These are phyloP conservation scores for Microcebus griseorufus DNA, from an alignment of 2,113 vertebrate species.

Conservation along the genomic window DNA sequence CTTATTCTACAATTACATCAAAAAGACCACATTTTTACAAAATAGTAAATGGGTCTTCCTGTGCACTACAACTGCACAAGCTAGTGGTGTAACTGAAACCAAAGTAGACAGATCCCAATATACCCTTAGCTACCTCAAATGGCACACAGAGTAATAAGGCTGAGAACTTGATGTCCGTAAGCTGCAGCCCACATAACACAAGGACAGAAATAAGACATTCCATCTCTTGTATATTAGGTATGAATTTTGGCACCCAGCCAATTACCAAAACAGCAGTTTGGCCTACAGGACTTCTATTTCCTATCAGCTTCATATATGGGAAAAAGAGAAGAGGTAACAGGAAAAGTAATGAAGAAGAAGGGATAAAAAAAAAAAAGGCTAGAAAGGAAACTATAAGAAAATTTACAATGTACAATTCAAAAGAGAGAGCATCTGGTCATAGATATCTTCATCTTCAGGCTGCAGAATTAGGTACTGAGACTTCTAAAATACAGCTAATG, in stretches of 20 bases:
- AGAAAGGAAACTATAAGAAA: slow-evolving; percentile 72
- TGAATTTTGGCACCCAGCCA: slow-evolving; percentile 26
- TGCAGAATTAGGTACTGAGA: slow-evolving; percentile 73
- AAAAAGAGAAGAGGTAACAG: neutral
- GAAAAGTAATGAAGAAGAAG: slow-evolving; percentile 51
- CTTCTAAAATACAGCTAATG: slow-evolving; percentile 63
- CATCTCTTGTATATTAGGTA: neutral
- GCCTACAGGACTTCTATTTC: slow-evolving; percentile 29
- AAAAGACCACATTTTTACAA: slow-evolving; percentile 45
- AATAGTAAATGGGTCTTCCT: neutral
- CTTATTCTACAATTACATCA: slow-evolving; percentile 4
- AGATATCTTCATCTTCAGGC: slow-evolving; percentile 80
- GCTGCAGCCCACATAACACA: neutral
- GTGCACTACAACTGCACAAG: neutral
- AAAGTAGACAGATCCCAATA: neutral
- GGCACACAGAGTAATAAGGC: neutral
- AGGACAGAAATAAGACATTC: slow-evolving; percentile 41
- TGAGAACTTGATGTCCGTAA: neutral
- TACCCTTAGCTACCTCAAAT: slow-evolving; percentile 42
- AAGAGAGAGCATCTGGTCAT: slow-evolving; percentile 72
- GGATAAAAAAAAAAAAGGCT: slow-evolving; percentile 73
- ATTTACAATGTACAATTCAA: slow-evolving; percentile 77
- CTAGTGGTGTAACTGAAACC: slow-evolving; percentile 18
- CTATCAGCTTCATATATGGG: neutral
- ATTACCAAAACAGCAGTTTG: slow-evolving; percentile 1